phyloP scores from a whole-genome alignment of 1,140 invertebrate genomes.

The Ladona fulva region DNA sequence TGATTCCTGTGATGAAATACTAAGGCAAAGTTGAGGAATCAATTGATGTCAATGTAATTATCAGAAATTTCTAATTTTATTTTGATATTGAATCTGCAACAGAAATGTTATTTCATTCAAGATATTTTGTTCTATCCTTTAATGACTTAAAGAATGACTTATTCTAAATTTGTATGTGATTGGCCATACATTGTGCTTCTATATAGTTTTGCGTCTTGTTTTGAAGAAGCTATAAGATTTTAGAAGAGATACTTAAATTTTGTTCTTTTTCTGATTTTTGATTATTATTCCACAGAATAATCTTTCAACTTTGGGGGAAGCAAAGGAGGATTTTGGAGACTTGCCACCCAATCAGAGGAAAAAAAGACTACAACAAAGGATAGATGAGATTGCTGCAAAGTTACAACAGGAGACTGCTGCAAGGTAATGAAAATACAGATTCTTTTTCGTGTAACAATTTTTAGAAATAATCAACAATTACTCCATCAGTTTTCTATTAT shows the following conservation, averaged over 20 bases:
- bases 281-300: conserved; percentile 58
- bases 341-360: conserved; percentile 93
- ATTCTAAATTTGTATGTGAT: neutral
- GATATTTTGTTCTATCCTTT: too few species aligned
- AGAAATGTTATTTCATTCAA: too few species aligned
- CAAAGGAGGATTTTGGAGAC: conserved; percentile 91
- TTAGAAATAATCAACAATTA: too few species aligned
- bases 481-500: too few species aligned
- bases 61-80: too few species aligned
- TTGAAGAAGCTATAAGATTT: conserved; percentile 11
- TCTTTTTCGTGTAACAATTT: too few species aligned
- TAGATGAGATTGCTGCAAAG: conserved; percentile 79
- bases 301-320: conserved; percentile 60
- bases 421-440: conserved; percentile 39
- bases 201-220: neutral
- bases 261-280: conserved; percentile 17
- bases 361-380: conserved; percentile 83
- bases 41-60: too few species aligned
- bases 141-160: too few species aligned
- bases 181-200: neutral
- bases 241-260: neutral
- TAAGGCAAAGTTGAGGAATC: too few species aligned
- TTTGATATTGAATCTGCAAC: too few species aligned
- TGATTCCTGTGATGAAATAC: too few species aligned
- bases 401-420: conserved; percentile 87